These are phyloP conservation scores for Eptesicus fuscus DNA, from an alignment of 2,113 vertebrate genomes.

Conservation along the genomic window DNA sequence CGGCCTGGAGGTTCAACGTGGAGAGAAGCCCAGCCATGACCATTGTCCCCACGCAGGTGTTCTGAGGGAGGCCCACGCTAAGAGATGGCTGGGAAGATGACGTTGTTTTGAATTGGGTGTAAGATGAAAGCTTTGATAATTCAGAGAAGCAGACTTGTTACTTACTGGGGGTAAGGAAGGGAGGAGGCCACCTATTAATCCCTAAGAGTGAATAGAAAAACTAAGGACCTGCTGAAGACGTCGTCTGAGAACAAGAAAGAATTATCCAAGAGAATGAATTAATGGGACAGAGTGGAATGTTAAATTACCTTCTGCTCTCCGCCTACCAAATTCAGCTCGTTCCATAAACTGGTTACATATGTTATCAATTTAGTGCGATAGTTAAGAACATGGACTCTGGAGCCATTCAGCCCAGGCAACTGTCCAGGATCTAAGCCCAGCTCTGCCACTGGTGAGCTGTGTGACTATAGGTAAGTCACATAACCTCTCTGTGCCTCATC, in stretches of 20 bases:
- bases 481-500: neutral
- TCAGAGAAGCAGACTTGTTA: neutral
- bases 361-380: neutral
- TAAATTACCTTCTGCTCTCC: constrained; percentile 6
- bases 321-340: neutral
- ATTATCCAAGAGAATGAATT: neutral
- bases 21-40: neutral
- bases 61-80: neutral
- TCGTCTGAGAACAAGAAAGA: neutral
- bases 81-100: neutral
- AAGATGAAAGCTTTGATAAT: neutral
- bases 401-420: neutral
- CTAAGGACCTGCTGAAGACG: neutral
- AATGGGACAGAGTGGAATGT: neutral
- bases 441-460: neutral
- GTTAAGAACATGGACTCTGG: neutral
- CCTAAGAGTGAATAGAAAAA: neutral
- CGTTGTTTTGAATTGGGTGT: neutral
- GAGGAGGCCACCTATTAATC: neutral
- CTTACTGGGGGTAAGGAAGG: neutral
- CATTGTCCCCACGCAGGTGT: neutral
- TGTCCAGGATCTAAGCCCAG: neutral
- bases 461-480: neutral
- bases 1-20: neutral
- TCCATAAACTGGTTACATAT: neutral